A percentile compares a stretch with the other conserved stretches of the same genome.
Conservation (phyloP, 1,140 invertebrate species). For the Dendroctonus valens region DNA sequence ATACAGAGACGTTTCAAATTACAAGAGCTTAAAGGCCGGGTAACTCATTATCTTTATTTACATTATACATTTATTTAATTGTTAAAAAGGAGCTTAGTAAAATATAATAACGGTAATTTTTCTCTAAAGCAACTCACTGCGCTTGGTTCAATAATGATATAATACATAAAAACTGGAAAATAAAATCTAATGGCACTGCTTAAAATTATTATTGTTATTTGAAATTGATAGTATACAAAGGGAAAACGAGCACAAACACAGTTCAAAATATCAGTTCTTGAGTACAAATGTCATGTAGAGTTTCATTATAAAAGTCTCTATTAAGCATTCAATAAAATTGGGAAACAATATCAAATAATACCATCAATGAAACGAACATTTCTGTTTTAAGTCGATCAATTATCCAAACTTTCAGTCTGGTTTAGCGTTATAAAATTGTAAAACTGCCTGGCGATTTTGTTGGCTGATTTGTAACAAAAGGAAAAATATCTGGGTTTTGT, state of each 20-base stretch:
- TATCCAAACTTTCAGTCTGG: too few species aligned
- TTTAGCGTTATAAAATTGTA: not conserved
- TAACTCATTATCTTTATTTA: slow-evolving; percentile 20
- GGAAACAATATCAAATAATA: too few species aligned
- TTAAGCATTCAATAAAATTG: too few species aligned
- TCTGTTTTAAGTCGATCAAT: too few species aligned
- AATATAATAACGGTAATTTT: not conserved
- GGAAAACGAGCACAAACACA: not conserved
- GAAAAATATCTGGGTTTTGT: too few species aligned
- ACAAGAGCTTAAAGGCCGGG: slow-evolving; percentile 16
- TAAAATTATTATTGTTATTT: slow-evolving; percentile 11
- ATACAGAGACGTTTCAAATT: slow-evolving; percentile 4
- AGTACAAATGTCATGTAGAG: not conserved
- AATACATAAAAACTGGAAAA: slow-evolving; percentile 10
- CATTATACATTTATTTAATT: slow-evolving; percentile 5
- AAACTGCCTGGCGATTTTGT: not conserved
- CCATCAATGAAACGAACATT: too few species aligned
- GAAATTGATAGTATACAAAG: not conserved
- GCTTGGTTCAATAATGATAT: not conserved
- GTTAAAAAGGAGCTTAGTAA: slow-evolving; percentile 1
- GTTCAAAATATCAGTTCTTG: slow-evolving; percentile 22
- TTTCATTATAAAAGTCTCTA: too few species aligned
- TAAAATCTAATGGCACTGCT: slow-evolving; percentile 31
- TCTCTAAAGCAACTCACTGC: slow-evolving; percentile 2
- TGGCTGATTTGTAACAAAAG: not conserved